Conservation (phyloP, 2,888 invertebrate genomes). For the Carabus problematicus region DNA sequence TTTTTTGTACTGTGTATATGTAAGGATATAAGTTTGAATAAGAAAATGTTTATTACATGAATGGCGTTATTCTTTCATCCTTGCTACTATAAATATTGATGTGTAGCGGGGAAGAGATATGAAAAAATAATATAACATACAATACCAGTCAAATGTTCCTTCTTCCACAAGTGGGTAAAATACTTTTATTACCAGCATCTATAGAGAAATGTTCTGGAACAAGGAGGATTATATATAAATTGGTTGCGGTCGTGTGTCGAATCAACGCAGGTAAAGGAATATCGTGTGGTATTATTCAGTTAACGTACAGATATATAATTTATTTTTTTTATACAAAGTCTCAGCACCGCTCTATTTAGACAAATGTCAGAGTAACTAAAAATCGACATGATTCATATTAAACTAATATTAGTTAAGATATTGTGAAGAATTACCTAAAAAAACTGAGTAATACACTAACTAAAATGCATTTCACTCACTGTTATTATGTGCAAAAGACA, state of each 20-base stretch:
- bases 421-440: conserved; percentile 15
- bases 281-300: too few species aligned
- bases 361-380: conserved; percentile 22
- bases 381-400: conserved; percentile 23
- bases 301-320: conserved; percentile 8
- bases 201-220: too few species aligned
- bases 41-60: conserved; percentile 63
- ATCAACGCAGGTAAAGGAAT: too few species aligned
- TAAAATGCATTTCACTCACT: conserved; percentile 31
- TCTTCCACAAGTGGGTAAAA: too few species aligned
- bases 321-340: conserved; percentile 33
- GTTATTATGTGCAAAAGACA: conserved; percentile 34
- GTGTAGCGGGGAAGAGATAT: too few species aligned
- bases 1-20: conserved; percentile 88
- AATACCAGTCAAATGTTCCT: too few species aligned
- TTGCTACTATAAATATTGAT: too few species aligned
- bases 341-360: conserved; percentile 35
- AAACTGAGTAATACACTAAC: conserved; percentile 18
- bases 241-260: too few species aligned
- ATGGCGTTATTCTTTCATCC: neutral
- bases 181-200: too few species aligned
- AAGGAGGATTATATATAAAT: too few species aligned
- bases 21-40: conserved; percentile 78
- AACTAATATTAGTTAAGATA: too few species aligned
- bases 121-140: too few species aligned